Conservation (phyloP, 2,888 invertebrate genomes). For the Thecophora atra region DNA sequence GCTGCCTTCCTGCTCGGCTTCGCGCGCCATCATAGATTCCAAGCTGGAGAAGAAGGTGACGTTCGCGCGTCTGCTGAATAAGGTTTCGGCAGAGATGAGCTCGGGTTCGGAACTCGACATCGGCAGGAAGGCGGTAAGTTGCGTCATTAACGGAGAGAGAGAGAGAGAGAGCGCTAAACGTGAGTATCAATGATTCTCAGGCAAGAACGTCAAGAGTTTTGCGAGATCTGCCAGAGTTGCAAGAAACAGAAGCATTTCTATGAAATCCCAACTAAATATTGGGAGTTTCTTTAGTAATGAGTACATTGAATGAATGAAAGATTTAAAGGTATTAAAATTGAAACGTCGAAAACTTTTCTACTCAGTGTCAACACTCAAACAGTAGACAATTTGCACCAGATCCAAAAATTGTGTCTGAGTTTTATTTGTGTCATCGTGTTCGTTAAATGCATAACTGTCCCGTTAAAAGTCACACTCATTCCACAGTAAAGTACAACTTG, state of each 20-base stretch:
- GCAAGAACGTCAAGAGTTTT: slow-evolving; percentile 45
- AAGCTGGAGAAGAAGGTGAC: slow-evolving; percentile 83
- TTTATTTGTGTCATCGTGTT: no score
- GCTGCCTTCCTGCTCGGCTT: slow-evolving; percentile 67
- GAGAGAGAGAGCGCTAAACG: slow-evolving; percentile 4
- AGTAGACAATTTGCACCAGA: no score
- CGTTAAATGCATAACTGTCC: no score
- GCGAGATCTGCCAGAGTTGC: slow-evolving; percentile 39
- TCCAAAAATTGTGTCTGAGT: no score
- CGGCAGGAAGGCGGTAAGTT: slow-evolving; percentile 44
- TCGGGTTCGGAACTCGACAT: slow-evolving; percentile 77
- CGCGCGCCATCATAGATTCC: slow-evolving; percentile 71
- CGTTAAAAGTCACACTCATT: no score
- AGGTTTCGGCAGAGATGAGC: slow-evolving; percentile 81
- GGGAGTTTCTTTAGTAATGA: no score
- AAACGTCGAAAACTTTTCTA: no score
- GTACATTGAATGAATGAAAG: no score
- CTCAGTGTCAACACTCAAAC: no score
- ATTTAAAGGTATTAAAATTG: no score
- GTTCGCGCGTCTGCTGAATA: slow-evolving; percentile 77
- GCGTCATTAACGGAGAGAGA: background rate
- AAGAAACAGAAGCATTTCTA: slow-evolving; percentile 47
- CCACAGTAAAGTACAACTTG: background rate
- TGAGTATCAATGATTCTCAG: slow-evolving; percentile 45
- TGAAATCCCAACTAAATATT: slow-evolving; percentile 22